Conservation (phyloP, 2,888 invertebrate genomes). For the Temnothorax rugatulus region DNA sequence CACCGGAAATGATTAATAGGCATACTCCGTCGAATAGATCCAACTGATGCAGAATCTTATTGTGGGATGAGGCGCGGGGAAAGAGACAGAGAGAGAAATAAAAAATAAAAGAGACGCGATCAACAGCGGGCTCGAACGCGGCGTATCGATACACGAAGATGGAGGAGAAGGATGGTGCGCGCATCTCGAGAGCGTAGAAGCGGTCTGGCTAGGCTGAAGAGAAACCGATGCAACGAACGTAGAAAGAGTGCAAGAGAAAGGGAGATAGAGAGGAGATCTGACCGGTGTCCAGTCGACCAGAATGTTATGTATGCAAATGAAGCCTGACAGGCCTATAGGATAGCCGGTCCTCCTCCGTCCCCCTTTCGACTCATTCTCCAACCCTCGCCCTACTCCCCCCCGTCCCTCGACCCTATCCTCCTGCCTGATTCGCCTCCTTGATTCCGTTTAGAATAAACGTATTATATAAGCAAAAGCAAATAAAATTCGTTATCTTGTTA, state of each 20-base stretch:
- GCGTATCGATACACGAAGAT: conserved; percentile 74
- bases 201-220: conserved; percentile 65
- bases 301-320: conserved; percentile 86
- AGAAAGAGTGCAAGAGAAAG: conserved; percentile 61
- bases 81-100: conserved; percentile 48
- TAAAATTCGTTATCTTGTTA: conserved; percentile 84
- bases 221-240: conserved; percentile 55
- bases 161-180: conserved; percentile 64
- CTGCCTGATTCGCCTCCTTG: conserved; percentile 63
- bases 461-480: conserved; percentile 82
- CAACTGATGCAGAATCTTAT: conserved; percentile 33
- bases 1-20: conserved; percentile 53
- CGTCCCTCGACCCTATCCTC: conserved; percentile 42
- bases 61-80: neutral
- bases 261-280: conserved; percentile 77
- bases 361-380: conserved; percentile 70
- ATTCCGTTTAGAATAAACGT: conserved; percentile 81
- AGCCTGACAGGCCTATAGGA: conserved; percentile 84
- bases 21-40: conserved; percentile 41
- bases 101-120: conserved; percentile 50
- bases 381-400: conserved; percentile 57
- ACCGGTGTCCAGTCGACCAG: conserved; percentile 85
- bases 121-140: conserved; percentile 58
- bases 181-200: conserved; percentile 75
- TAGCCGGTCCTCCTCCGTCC: conserved; percentile 74